Evolutionary conservation across 2,797 vertebrate species (phyloP).

Genomic region (Helicolenus hilgendorfi): DNA sequence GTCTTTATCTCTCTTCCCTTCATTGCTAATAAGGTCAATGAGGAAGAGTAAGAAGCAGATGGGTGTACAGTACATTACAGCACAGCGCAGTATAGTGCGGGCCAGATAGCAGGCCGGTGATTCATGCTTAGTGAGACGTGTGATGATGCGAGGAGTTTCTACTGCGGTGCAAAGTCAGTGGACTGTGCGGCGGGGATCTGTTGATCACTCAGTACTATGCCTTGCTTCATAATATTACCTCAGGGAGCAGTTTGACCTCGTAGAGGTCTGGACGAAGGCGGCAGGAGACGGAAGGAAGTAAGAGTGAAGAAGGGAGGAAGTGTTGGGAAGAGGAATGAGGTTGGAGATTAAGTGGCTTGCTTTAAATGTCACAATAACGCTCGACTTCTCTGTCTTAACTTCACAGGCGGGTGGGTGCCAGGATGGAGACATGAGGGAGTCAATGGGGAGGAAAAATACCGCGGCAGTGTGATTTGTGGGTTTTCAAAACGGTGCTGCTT

Average conservation of each 20-base stretch:
- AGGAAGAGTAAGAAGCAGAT: conserved; percentile 80
- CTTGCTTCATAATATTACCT: conserved; percentile 75
- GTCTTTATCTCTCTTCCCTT: conserved; percentile 75
- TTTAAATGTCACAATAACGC: conserved; percentile 81
- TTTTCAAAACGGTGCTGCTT: conserved; percentile 32
- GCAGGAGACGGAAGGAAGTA: conserved; percentile 30
- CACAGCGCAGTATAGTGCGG: conserved; percentile 40
- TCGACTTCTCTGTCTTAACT: conserved; percentile 58
- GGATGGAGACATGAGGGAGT: conserved; percentile 43
- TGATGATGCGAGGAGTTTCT: conserved; percentile 83
- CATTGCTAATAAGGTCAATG: conserved; percentile 86
- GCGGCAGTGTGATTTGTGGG: conserved; percentile 52
- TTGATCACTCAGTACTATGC: conserved; percentile 78
- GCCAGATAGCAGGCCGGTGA: conserved; percentile 69
- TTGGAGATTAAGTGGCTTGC: conserved; percentile 74
- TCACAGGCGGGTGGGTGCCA: conserved; percentile 50
- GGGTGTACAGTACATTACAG: conserved; percentile 81
- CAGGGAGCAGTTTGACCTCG: conserved; percentile 78
- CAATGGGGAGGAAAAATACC: conserved; percentile 44
- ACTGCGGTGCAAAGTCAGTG: conserved; percentile 74
- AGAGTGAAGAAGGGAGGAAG: conserved; percentile 20
- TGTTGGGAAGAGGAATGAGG: conserved; percentile 58
- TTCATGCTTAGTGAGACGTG: conserved; percentile 80
- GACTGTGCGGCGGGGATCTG: conserved; percentile 68
- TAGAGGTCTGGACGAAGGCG: conserved; percentile 54